Conservation (phyloP, 2,797 vertebrate species). For the Ctenopoma multispine region DNA sequence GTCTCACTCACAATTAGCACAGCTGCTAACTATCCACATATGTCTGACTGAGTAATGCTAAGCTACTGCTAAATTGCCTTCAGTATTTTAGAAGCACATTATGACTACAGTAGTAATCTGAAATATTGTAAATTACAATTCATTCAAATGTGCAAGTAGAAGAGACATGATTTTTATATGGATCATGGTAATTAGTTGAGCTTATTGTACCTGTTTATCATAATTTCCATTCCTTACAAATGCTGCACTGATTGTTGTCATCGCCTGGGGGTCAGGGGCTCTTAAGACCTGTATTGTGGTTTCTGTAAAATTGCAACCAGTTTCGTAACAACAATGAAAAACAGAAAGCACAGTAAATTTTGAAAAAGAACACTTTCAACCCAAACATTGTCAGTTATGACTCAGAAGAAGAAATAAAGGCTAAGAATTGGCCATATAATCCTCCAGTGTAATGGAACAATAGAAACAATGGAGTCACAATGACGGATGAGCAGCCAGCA, state of each 20-base stretch:
- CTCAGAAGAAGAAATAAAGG: background rate
- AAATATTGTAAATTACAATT: background rate
- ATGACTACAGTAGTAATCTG: conserved; percentile 1
- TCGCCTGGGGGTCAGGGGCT: no score
- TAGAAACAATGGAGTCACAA: conserved; percentile 52
- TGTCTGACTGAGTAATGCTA: background rate
- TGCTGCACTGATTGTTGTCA: background rate
- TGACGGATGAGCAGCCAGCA: conserved; percentile 76
- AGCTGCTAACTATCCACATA: background rate
- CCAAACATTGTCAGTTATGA: background rate
- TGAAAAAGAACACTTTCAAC: conserved; percentile 2
- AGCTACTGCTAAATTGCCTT: background rate
- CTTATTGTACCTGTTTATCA: background rate
- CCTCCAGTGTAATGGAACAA: conserved; percentile 43
- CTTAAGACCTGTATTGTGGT: background rate
- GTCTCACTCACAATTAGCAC: conserved; percentile 1
- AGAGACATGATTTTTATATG: background rate
- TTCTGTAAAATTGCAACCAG: conserved; percentile 14
- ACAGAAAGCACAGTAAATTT: background rate
- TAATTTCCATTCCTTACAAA: background rate
- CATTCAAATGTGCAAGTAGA: background rate
- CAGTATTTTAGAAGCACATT: background rate
- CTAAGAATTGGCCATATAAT: conserved; percentile 17
- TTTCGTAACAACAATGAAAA: background rate
- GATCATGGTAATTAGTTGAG: background rate